Evolutionary conservation across 2,797 vertebrate genomes (phyloP).

Genomic region (Manis crassicaudata): DNA sequence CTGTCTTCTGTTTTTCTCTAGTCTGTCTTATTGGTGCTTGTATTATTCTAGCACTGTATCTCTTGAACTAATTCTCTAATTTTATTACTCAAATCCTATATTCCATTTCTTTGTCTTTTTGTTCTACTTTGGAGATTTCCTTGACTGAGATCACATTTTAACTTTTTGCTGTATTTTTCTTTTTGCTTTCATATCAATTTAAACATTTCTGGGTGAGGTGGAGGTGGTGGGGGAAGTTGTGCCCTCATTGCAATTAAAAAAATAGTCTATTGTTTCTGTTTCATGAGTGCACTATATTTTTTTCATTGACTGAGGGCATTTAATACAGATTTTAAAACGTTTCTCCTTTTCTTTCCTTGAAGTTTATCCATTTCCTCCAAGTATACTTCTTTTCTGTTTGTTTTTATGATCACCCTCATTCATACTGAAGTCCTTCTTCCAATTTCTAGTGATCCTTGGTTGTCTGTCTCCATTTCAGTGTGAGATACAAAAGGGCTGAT

Average conservation of each 20-base stretch:
- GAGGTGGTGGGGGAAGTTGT: background rate
- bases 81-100: background rate
- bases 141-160: background rate
- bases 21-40: background rate
- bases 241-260: background rate
- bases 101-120: constrained; percentile 22
- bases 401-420: background rate
- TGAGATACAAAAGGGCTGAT: background rate
- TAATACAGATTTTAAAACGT: background rate
- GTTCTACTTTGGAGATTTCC: background rate
- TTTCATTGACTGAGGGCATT: background rate
- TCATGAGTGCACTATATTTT: background rate
- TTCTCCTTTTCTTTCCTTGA: background rate
- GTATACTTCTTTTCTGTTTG: background rate
- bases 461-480: background rate
- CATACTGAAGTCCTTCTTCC: background rate
- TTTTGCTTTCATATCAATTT: background rate
- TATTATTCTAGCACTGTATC: background rate
- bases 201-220: background rate
- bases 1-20: background rate
- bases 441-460: background rate
- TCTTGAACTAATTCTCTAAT: background rate
- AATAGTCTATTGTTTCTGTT: background rate
- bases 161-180: background rate
- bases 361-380: constrained; percentile 4